Conservation (phyloP, 2,888 invertebrate genomes). For the Lepidocyrtinus sp. region DNA sequence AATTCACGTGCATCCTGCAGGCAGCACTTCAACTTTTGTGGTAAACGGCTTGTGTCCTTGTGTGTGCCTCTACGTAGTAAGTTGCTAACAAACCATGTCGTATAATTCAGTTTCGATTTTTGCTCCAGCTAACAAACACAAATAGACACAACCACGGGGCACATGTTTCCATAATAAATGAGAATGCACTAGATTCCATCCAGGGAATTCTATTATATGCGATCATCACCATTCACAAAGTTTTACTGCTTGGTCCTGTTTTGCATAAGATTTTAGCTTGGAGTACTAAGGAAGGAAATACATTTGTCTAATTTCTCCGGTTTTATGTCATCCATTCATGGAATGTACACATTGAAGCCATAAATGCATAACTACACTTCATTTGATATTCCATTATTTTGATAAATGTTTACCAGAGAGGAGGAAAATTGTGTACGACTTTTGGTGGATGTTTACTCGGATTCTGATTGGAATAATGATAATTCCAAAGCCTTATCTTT, state of each 20-base stretch:
- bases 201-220: neutral
- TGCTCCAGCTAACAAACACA: neutral
- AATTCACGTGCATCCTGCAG: constrained; percentile 1
- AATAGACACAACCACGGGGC: neutral
- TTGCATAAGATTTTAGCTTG: neutral
- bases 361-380: constrained; percentile 37
- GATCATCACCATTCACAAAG: neutral
- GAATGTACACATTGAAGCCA: constrained; percentile 5
- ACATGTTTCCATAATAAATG: neutral
- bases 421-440: neutral
- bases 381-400: constrained; percentile 48
- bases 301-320: constrained; percentile 47
- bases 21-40: neutral
- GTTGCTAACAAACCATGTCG: neutral
- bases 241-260: neutral
- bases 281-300: constrained; percentile 30
- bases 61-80: too few species aligned
- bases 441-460: neutral
- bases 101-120: neutral
- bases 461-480: neutral
- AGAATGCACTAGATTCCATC: neutral
- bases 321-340: constrained; percentile 34
- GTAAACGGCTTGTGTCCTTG: neutral
- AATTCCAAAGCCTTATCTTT: too few species aligned
- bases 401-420: constrained; percentile 15